Conservation (phyloP, 2,113 vertebrate species). For the Ameiurus melas region DNA sequence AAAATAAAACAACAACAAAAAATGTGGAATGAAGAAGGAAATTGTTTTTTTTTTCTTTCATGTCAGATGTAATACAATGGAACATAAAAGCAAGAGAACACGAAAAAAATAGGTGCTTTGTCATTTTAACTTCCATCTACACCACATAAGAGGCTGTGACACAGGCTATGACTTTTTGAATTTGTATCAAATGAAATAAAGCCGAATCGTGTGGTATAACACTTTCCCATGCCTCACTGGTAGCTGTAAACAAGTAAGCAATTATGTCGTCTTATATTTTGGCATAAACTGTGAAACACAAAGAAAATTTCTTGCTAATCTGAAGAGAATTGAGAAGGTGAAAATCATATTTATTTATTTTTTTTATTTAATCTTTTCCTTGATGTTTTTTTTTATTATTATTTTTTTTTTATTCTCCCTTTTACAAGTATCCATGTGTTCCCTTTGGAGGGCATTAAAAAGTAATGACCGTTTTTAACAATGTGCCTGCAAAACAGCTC, state of each 20-base stretch:
- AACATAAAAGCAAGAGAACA: background rate
- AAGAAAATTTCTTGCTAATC: background rate
- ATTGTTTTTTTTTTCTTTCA: background rate
- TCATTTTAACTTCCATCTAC: slow-evolving; percentile 6
- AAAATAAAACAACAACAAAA: too few species aligned
- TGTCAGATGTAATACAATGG: background rate
- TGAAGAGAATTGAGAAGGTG: background rate
- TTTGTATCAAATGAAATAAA: background rate
- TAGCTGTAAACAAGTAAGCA: slow-evolving; percentile 31
- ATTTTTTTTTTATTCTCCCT: background rate
- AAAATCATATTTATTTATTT: background rate
- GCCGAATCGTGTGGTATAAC: background rate
- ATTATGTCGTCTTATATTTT: slow-evolving; percentile 19
- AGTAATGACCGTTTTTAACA: slow-evolving; percentile 1
- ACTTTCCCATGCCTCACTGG: background rate
- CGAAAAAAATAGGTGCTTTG: background rate
- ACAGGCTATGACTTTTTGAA: background rate
- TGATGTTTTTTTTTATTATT: background rate
- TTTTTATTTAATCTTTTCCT: background rate
- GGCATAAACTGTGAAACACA: background rate
- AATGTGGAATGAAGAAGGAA: background rate
- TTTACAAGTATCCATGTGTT: background rate
- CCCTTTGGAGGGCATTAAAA: slow-evolving; percentile 11
- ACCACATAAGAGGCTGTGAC: background rate
- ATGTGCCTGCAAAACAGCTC: slow-evolving; percentile 1